Evolutionary conservation across 2,113 vertebrate genomes (phyloP).

Genomic region (Amazona guildingii): DNA sequence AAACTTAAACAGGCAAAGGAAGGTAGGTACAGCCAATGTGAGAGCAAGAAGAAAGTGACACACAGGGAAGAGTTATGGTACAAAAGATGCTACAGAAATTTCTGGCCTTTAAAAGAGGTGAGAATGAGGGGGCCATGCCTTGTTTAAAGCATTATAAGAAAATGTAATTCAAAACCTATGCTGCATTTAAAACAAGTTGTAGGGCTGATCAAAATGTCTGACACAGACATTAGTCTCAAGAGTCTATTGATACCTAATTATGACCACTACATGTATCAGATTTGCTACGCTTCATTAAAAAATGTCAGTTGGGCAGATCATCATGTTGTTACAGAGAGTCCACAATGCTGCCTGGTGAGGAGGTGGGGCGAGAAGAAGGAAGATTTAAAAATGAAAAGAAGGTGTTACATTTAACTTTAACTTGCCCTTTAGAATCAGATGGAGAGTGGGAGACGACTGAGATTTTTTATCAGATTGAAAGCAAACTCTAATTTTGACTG

Average conservation of each 20-base stretch:
- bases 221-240: not conserved
- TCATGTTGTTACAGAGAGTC: not conserved
- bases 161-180: not conserved
- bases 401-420: not conserved
- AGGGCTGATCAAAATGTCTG: not conserved
- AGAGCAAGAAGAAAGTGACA: not conserved
- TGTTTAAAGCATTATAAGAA: not conserved
- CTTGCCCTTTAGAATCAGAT: not conserved
- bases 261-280: not conserved
- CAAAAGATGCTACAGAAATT: not conserved
- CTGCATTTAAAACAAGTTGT: not conserved
- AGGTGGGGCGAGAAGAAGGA: not conserved
- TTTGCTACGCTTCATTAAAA: not conserved
- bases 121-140: not conserved
- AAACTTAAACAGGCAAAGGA: not conserved
- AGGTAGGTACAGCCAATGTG: not conserved
- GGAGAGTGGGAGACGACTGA: not conserved
- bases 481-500: not conserved
- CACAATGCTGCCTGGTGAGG: not conserved
- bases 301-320: not conserved
- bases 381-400: not conserved
- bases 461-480: not conserved
- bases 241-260: not conserved
- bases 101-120: not conserved
- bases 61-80: not conserved